phyloP scores from a whole-genome alignment of 2,113 vertebrate species.

The Sus scrofa region T2T-Sscrofa CM000814.6:9786501-9787000 shows the following conservation, averaged over 20 bases:
- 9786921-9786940: not conserved
- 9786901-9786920: not conserved
- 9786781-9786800: not conserved
- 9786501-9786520: not conserved
- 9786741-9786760: not conserved
- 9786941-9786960: not conserved
- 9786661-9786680: not conserved
- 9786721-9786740: constrained; percentile 1
- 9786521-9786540: not conserved
- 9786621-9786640: not conserved
- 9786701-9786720: not conserved
- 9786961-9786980: not conserved
- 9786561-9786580: constrained; percentile 2
- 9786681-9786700: not conserved
- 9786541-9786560: not conserved
- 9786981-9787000: not conserved
- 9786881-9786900: not conserved
- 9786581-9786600: not conserved
- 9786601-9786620: not conserved
- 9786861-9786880: not conserved
- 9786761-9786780: not conserved
- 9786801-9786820: not conserved
- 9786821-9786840: not conserved
- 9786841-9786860: not conserved
- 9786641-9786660: not conserved